Evolutionary conservation across 2,888 invertebrate genomes (phyloP), one percentile per base, ranked within the genome.

Genomic region (Nemapogon koenigi): DNA sequence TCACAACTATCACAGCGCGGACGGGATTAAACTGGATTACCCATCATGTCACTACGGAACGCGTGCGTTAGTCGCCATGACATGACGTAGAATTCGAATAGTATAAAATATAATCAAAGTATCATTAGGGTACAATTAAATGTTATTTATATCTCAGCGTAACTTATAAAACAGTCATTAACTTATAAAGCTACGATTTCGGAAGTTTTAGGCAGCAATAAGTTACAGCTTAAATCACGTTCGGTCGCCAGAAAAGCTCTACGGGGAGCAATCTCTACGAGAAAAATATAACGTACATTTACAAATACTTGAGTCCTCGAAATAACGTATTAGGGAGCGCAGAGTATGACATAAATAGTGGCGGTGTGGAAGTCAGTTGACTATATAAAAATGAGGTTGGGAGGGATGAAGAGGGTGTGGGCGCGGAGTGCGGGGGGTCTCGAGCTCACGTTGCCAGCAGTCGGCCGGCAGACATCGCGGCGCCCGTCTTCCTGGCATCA

Each of bases 291-390:
- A 57, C 57, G 55, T 55, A 59, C 59, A 59, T 59, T 64, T 62
- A 65, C 62, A 65, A 70, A 68, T 67, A 66, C 63, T 64, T 54
- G 59, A 61, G 59, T 63, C 62, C 58, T 68, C 61, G 65, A 75
- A 72, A 71, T 70, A 72, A 68, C 62, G 63, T 68, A 73, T 70
- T 66, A 70, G 65, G 64, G 63, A 67, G 63, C 63, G 62, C 57
- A 61, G 65, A 68, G 64, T 72, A 69, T 73, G 73, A 72, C 69
- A 75, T 75, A 72, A 73, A 72, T 73, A 73, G 72, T 71, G 66
- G 64, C 64, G 64, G 67, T 60, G 68, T 68, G 67, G 72, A 75
- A 76, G 75, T 73, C 73, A 75, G 70, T 75, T 63, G 71, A 75
- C 71, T 76, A 70, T 72, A 73, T 75, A 75, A 75, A 75, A 76